These are phyloP conservation scores for Chamaetylas fuelleborni DNA, from an alignment of 2,113 vertebrate species.

Conservation along the genomic window DNA sequence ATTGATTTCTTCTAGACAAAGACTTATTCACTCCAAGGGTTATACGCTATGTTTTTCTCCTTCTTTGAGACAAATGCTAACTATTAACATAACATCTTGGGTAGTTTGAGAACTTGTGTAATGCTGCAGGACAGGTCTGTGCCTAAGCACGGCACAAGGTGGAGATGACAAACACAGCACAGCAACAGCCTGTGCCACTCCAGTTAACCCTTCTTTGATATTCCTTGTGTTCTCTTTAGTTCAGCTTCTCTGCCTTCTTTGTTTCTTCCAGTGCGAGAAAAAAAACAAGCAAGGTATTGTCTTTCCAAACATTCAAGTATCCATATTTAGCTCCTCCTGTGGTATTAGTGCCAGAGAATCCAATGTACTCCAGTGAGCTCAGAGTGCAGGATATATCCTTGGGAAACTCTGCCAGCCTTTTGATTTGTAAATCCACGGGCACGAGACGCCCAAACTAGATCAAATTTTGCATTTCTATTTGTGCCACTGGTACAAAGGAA, in stretches of 20 bases:
- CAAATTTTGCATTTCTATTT: constrained; percentile 38
- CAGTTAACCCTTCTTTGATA: constrained; percentile 33
- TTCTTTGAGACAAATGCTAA: not conserved
- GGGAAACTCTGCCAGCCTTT: constrained; percentile 21
- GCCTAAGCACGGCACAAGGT: not conserved
- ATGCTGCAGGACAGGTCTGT: constrained; percentile 59
- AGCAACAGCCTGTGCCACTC: not conserved
- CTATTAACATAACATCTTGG: not conserved
- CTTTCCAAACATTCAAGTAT: constrained; percentile 29
- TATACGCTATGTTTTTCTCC: not conserved
- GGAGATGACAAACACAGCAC: constrained; percentile 24
- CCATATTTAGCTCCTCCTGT: constrained; percentile 53
- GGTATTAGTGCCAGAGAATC: constrained; percentile 43
- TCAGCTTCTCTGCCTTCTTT: not conserved
- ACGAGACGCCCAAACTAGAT: not conserved
- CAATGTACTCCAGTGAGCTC: constrained; percentile 20
- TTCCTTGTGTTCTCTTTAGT: not conserved
- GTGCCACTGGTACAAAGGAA: constrained; percentile 11
- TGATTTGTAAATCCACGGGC: constrained; percentile 40
- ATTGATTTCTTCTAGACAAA: not conserved
- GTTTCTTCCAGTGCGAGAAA: not conserved
- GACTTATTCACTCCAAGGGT: not conserved
- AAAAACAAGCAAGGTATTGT: constrained; percentile 22
- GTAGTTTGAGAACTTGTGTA: constrained; percentile 25
- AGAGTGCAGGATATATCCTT: not conserved